These are phyloP conservation scores for Eurytoma californica DNA, from an alignment of 2,888 invertebrate species.

Conservation along the genomic window DNA sequence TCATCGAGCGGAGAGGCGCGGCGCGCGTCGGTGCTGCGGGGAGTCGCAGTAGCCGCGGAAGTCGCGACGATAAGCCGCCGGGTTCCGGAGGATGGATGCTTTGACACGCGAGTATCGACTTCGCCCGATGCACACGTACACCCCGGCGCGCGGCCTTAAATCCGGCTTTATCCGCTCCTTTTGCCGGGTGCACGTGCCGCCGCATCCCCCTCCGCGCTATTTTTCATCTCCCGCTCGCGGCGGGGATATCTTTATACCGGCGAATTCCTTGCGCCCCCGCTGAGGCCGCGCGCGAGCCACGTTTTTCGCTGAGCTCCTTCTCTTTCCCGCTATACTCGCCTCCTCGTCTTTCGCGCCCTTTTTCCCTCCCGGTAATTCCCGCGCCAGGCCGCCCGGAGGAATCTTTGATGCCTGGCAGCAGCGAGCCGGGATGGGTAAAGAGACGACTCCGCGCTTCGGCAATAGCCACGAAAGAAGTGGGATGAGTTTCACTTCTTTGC, in stretches of 20 bases:
- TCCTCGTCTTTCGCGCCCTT: no score
- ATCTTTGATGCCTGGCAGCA: no score
- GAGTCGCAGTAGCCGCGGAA: conserved; percentile 33
- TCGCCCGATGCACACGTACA: background rate
- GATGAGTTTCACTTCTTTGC: no score
- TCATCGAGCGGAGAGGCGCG: conserved; percentile 13
- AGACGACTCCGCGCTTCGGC: no score
- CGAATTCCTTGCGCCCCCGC: background rate
- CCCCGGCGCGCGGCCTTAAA: background rate
- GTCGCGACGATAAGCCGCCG: conserved; percentile 45
- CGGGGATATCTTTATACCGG: background rate
- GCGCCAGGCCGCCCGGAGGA: no score
- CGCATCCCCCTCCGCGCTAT: background rate
- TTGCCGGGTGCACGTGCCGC: background rate
- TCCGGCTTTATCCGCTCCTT: conserved; percentile 22
- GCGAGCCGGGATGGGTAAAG: no score
- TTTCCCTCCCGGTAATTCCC: background rate
- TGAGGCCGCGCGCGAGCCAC: no score
- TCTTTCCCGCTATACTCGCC: no score
- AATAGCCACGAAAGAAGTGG: no score
- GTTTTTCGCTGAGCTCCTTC: no score
- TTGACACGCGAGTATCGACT: conserved; percentile 44
- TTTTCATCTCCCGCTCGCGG: background rate
- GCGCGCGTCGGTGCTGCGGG: background rate
- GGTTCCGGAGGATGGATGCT: conserved; percentile 36